A percentile compares a stretch with the other conserved stretches of the same genome.
phyloP scores from a whole-genome alignment of 2,113 vertebrate genomes.

The Gracilinanus agilis region DNA sequence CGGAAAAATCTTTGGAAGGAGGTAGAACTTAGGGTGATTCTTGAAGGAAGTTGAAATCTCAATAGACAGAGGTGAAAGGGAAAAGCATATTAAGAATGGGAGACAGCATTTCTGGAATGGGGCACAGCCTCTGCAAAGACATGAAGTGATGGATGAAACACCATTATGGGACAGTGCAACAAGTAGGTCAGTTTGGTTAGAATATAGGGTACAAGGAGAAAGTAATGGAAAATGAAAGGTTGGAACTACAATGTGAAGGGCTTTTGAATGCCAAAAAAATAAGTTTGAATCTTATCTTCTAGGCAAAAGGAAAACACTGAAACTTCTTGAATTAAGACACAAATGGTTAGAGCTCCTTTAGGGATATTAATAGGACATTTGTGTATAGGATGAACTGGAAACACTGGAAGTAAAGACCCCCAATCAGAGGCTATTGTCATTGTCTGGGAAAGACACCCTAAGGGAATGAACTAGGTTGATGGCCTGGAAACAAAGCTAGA shows the following conservation, averaged over 20 bases:
- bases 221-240: neutral
- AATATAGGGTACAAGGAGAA: neutral
- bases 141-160: neutral
- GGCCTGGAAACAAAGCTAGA: neutral
- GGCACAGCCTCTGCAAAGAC: neutral
- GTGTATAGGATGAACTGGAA: neutral
- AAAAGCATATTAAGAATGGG: neutral
- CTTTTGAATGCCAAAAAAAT: neutral
- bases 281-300: neutral
- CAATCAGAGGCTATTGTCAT: neutral
- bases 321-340: neutral
- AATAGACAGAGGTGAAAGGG: neutral
- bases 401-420: neutral
- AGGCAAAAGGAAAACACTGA: neutral
- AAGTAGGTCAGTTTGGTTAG: neutral
- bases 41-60: neutral
- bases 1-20: neutral
- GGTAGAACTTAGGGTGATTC: neutral
- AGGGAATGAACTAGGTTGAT: neutral
- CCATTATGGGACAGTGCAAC: neutral
- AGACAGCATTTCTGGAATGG: neutral
- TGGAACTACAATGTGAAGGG: neutral
- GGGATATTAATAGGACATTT: neutral
- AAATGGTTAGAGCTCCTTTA: neutral
- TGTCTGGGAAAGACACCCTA: neutral